Evolutionary conservation across 2,888 invertebrate genomes (phyloP), one percentile per base, ranked within the genome.

Genomic region (Aphelenchoides bicaudatus): DNA sequence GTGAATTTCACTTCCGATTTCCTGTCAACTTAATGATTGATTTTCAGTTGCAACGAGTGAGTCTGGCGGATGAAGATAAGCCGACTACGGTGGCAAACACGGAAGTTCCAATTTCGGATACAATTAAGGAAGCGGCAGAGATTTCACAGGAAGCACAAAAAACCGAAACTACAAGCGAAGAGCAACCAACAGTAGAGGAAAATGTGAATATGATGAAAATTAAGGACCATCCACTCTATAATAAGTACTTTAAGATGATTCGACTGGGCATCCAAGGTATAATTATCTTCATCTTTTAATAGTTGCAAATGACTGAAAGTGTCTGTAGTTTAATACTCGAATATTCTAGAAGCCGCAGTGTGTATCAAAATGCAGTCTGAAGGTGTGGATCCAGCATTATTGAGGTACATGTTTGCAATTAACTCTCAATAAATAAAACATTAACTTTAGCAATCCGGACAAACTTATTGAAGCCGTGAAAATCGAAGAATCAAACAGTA

Each of bases 221-320:
- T 21, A 66, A 62, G 16, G 65, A 74, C n/a, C 67, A 74, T 62
- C 68, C 71, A 3, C 29, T 25, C 23, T 71, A 62, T 53, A 51
- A 56, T 25, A 74, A 73, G 49, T 74, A 73, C 53, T 73, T 72
- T 59, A 73, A 73, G 58, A 74, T 74, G 74, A 52, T 74, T 34
- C 67, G 64, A 63, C 58, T 74, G 64, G 73, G 70, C 30, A 51
- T 62, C 16, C n/a, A n/a, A 4, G 49, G 23, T 10, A n/a, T n/a
- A n/a, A n/a, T n/a, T n/a, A n/a, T n/a, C n/a, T n/a, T n/a, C n/a
- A n/a, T n/a, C n/a, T n/a, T n/a, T n/a, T n/a, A n/a, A n/a, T n/a
- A n/a, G n/a, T n/a, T n/a, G n/a, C 21, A 2, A 34, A 34, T 10
- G n/a, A 34, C 37, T n/a, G 37, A 34, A 34, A 34, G n/a, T 34